Evolutionary conservation across 2,888 invertebrate species (phyloP), one percentile per base, ranked within the genome.

Genomic region (Argyresthia goedartella): DNA sequence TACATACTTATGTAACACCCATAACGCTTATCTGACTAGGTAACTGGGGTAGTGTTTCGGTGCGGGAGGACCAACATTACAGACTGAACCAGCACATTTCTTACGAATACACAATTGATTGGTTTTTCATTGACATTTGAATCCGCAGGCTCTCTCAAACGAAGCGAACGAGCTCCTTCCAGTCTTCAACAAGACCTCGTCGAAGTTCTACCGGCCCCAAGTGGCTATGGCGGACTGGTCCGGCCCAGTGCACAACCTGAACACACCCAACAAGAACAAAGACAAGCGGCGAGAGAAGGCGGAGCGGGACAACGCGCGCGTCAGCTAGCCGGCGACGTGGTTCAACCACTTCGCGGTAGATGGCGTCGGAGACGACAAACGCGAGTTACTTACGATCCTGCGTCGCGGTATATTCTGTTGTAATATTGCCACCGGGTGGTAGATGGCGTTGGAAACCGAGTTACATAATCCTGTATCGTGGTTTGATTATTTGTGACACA

Each of bases 81-180:
- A n/a, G n/a, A n/a, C n/a, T n/a, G n/a, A n/a, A n/a, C n/a, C n/a
- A n/a, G n/a, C n/a, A n/a, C n/a, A n/a, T n/a, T n/a, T n/a, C n/a
- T n/a, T n/a, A n/a, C n/a, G n/a, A n/a, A n/a, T n/a, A 25, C 25
- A 25, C 6, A 25, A 2, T 25, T 25, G 6, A 2, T 25, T 25
- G 25, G 6, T 25, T 2, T 6, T 2, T 6, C 25, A 25, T n/a
- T 6, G 25, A 4, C 6, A 25, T 25, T 25, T 25, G 3, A 6
- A 6, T 25, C 11, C 34, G 14, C 77, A 98, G 97, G 97, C 98
- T 0, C 82, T 98, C 53, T 93, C 97, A 3, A 95, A 96, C 78
- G 99, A 99, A 85, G 99, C 99, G 1, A 98, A 96, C 82, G 99
- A 99, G 72, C 88, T 98, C 47, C 88, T 99, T 52, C 99, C 99